Evolutionary conservation across 2,113 vertebrate species (phyloP), one percentile per base, ranked within the genome.

Genomic region (Zeus faber): DNA sequence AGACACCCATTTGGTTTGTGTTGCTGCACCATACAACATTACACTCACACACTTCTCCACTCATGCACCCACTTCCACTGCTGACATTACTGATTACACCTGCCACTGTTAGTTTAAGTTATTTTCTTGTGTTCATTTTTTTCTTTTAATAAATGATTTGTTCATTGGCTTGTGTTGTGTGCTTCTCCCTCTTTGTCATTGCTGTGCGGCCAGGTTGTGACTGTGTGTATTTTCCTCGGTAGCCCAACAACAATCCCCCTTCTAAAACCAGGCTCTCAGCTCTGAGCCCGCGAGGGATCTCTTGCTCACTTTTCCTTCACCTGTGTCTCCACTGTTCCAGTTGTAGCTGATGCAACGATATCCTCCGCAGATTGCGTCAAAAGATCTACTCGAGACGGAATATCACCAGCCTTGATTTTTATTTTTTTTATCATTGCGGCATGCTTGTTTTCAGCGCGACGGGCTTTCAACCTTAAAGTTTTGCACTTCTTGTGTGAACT

Each of bases 371-470:
- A 65, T 35, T 49, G 46, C 41, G 47, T 58, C 54, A 71, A 57
- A 72, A 58, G 33, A 52, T 63, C 43, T 75, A n/a, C 75, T 80
- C 47, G 50, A 16, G 72, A 70, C 58, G 10, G 66, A 23, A 64
- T 70, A 74, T 73, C 66, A 58, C 5, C 7, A 57, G 44, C 47
- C 43, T 63, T n/a, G 26, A 64, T 71, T 13, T 78, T 46, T 37
- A 43, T 29, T 63, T 72, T 74, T 51, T 58, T 46, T 37, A 43
- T 29, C 62, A 70, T 74, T 51, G 58, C 68, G 53, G 72, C 58
- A 70, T 31, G 49, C 72, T n/a, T 74, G 67, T 74, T 79, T 60
- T 55, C 58, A 46, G 37, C 55, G 70, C 3, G 33, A n/a, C 69
- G 66, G 53, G 67, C 60, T 55, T 47, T 59, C 33, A 37, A 37